phyloP scores from a whole-genome alignment of 2,113 vertebrate species.

The Cephalopterus ornatus region DNA sequence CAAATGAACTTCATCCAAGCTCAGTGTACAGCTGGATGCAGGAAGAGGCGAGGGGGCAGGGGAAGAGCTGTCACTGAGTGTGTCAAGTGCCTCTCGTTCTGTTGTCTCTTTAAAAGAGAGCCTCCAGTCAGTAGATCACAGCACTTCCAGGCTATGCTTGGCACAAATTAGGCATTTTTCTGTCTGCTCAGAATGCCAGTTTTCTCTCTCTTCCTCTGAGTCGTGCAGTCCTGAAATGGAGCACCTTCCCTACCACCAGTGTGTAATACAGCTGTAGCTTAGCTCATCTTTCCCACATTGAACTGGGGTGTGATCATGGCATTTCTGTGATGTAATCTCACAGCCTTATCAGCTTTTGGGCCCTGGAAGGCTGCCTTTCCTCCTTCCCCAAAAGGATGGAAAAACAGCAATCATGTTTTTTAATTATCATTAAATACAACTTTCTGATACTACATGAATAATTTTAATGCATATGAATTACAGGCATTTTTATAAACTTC shows the following conservation, averaged over 20 bases:
- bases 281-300: background rate
- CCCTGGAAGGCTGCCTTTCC: background rate
- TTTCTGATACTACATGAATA: background rate
- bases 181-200: background rate
- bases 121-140: background rate
- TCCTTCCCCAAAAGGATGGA: background rate
- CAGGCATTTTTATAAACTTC: background rate
- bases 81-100: background rate
- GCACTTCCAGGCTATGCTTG: background rate
- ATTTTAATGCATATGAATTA: background rate
- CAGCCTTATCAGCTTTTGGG: background rate
- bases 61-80: fast-evolving
- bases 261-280: background rate
- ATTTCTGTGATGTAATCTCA: background rate
- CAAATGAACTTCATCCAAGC: background rate
- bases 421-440: background rate
- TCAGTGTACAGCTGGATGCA: background rate
- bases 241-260: background rate
- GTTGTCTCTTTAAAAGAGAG: background rate
- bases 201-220: background rate
- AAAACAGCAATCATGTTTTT: background rate
- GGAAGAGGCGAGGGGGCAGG: background rate
- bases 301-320: background rate
- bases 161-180: background rate
- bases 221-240: background rate